Conservation (phyloP, 1,140 invertebrate species). For the Andricus grossulariae region DNA sequence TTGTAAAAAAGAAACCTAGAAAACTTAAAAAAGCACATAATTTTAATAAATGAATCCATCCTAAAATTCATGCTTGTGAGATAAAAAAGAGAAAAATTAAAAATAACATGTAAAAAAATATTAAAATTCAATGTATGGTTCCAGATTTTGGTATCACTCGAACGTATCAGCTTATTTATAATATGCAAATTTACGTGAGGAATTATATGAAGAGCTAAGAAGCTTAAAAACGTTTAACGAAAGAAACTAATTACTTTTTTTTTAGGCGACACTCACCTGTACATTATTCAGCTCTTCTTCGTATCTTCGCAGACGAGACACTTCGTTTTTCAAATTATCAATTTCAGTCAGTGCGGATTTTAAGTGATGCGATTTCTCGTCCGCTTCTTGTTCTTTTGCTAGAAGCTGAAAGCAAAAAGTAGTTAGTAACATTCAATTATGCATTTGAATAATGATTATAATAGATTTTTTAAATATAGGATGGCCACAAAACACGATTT, state of each 20-base stretch:
- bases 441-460: background rate
- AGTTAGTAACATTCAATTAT: no score
- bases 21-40: constrained; percentile 7
- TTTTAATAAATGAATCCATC: constrained; percentile 14
- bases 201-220: constrained; percentile 29
- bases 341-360: constrained; percentile 76
- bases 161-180: constrained; percentile 8
- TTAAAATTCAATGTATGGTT: background rate
- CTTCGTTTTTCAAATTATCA: constrained; percentile 79
- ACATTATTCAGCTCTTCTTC: constrained; percentile 81
- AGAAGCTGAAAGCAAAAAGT: constrained; percentile 64
- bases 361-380: constrained; percentile 72
- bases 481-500: background rate
- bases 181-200: background rate
- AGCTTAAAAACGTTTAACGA: background rate
- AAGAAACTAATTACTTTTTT: constrained; percentile 7
- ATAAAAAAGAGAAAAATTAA: constrained; percentile 24
- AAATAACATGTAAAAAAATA: background rate
- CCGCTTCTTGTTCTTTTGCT: constrained; percentile 76
- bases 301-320: constrained; percentile 78
- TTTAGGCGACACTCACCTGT: constrained; percentile 74
- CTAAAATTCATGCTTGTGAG: constrained; percentile 42
- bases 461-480: constrained; percentile 36
- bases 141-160: background rate
- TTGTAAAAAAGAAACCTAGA: background rate